These are phyloP conservation scores for Dendroctonus ponderosae DNA, from an alignment of 1,140 invertebrate genomes.

Conservation along the genomic window DNA sequence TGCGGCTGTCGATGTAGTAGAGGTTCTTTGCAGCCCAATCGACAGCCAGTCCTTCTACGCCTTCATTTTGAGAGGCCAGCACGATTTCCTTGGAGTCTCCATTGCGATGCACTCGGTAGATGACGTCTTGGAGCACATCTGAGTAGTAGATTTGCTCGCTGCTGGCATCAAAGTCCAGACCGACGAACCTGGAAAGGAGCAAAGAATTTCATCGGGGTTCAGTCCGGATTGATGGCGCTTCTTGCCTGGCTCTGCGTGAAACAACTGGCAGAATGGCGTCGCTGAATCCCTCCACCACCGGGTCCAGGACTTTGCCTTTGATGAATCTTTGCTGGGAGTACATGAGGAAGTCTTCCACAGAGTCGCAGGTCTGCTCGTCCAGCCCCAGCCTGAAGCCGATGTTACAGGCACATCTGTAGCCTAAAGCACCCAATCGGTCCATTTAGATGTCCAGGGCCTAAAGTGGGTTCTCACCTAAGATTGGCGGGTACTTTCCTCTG, in stretches of 20 bases:
- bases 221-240: not conserved
- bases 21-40: constrained; percentile 98
- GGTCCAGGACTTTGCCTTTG: constrained; percentile 89
- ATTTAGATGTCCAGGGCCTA: too few relatives aligned
- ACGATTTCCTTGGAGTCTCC: constrained; percentile 89
- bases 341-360: constrained; percentile 90
- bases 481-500: constrained; percentile 14
- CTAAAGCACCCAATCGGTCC: constrained; percentile 54
- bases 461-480: constrained; percentile 12
- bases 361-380: constrained; percentile 80
- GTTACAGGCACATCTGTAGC: constrained; percentile 91
- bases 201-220: not conserved
- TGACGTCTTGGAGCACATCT: constrained; percentile 95
- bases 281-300: constrained; percentile 84
- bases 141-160: constrained; percentile 95
- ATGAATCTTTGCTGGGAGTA: constrained; percentile 97
- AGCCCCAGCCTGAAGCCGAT: constrained; percentile 79
- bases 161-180: constrained; percentile 92
- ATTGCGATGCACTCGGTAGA: constrained; percentile 87
- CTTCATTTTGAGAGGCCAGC: constrained; percentile 93
- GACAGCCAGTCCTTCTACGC: constrained; percentile 93
- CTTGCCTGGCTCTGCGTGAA: constrained; percentile 69
- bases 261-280: constrained; percentile 92
- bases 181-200: constrained; percentile 74
- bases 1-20: constrained; percentile 96